Evolutionary conservation across 35 echinoderm and acorn worm species (phyloP).

Genomic region (Hemicentrotus pulcherrimus): DNA sequence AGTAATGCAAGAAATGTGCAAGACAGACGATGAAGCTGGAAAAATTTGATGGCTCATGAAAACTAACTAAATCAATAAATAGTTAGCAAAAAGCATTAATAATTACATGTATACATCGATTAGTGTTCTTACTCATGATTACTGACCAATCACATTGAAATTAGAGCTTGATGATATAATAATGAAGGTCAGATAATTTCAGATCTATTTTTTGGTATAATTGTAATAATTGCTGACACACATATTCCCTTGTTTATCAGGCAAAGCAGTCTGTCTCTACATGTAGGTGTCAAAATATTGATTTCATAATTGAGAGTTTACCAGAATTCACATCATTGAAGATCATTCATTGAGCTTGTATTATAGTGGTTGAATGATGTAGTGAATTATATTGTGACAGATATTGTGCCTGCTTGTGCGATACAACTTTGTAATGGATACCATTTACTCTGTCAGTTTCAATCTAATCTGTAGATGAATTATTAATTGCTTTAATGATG

Average conservation of each 20-base stretch:
- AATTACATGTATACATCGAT: too few species aligned
- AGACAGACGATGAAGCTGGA: too few species aligned
- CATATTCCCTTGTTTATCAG: background rate
- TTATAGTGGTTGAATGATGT: background rate
- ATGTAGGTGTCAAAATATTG: background rate
- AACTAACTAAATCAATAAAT: too few species aligned
- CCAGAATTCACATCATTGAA: background rate
- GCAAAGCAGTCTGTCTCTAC: background rate
- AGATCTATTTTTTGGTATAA: background rate
- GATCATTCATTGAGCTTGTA: background rate
- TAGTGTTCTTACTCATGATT: too few species aligned
- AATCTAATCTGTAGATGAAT: background rate
- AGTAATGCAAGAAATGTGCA: too few species aligned
- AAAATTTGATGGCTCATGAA: too few species aligned
- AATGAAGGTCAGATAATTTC: background rate
- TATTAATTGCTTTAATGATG: background rate
- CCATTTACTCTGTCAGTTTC: background rate
- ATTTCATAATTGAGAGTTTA: background rate
- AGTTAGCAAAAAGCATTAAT: too few species aligned
- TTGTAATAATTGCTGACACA: background rate
- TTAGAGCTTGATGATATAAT: too few species aligned
- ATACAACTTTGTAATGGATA: background rate
- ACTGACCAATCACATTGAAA: too few species aligned
- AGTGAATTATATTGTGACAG: background rate
- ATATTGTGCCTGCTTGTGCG: background rate